Conservation (phyloP, 2,888 invertebrate species). For the Philaethria dido region DNA sequence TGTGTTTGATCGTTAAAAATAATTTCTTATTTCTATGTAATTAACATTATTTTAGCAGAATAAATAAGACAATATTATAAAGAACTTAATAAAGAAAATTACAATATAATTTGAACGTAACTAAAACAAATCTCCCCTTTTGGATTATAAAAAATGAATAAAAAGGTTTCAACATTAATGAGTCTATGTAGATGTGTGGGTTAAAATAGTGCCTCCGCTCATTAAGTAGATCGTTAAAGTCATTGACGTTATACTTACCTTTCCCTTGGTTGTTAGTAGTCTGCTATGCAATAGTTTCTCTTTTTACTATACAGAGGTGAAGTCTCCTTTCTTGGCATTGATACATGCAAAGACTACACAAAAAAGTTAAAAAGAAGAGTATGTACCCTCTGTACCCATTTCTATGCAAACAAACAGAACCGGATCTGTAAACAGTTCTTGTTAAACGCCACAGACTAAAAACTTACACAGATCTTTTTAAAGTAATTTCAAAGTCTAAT, state of each 20-base stretch:
- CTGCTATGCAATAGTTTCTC: conserved; percentile 38
- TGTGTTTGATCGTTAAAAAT: conserved; percentile 25
- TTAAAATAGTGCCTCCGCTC: conserved; percentile 45
- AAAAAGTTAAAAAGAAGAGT: conserved; percentile 31
- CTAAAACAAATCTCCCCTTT: conserved; percentile 29
- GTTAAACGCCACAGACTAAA: conserved; percentile 31
- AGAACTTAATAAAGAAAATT: background rate
- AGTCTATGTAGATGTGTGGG: conserved; percentile 39
- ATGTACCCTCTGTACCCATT: conserved; percentile 15
- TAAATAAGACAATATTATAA: background rate
- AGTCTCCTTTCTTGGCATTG: conserved; percentile 36
- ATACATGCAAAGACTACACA: conserved; percentile 29
- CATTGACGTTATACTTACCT: conserved; percentile 43
- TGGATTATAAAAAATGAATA: conserved; percentile 42
- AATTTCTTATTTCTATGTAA: conserved; percentile 6
- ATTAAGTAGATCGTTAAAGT: conserved; percentile 48
- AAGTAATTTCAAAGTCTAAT: conserved; percentile 36
- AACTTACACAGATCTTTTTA: conserved; percentile 34
- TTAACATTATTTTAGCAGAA: background rate
- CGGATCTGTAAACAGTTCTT: conserved; percentile 29
- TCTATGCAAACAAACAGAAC: conserved; percentile 31
- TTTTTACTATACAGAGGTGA: conserved; percentile 34
- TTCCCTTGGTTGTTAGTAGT: conserved; percentile 44
- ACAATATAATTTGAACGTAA: conserved; percentile 19
- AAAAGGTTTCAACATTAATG: conserved; percentile 42